Base-by-base conservation (phyloP, 1,140 invertebrate species). In the Bombus waltoni region DNA sequence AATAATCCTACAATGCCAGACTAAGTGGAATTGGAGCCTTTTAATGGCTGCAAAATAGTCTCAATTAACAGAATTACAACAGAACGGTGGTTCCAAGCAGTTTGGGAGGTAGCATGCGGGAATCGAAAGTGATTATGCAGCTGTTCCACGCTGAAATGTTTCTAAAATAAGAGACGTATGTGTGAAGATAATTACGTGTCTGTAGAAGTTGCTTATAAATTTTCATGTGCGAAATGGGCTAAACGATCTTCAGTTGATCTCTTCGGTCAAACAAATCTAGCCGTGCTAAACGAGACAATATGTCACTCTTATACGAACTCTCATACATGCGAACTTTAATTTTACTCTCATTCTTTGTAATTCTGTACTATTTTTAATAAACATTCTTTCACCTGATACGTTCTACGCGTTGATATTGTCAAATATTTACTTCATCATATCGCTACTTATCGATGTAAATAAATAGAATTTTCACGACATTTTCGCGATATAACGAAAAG, bases 131-230 rank as follows among this genome's bases (percentile, higher is more conserved):
- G 76, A 76, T 65, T 78, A 44, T 66, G 28, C 59, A 66, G 59
- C 76, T 65, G 59, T 66, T 66, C 40, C 42, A 66, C 11, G 22
- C 53, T 40, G 35, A 25, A 59, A 59, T 38, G n/a, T 66, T 44
- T 68, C 62, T 79, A 68, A 79, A 79, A 79, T 79, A 79, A 79
- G 59, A 79, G n/a, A n/a, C 62, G 22, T 62, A 4, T 35, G 62
- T 79, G 18, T 35, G n/a, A 65, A 35, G 42, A 47, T 79, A 62
- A 79, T 79, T 66, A 35, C 38, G 13, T 9, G 25, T 28, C 62
- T 79, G 77, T 28, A 66, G 40, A 66, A 22, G 22, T 47, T n/a
- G 28, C 22, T 32, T 28, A n/a, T 47, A 66, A 68, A 66, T 79
- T 66, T 79, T 44, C 32, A 79, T 9, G 32, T 68, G 40, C n/a